Conservation (phyloP, 2,797 vertebrate species). For the Thripadectes ignobilis region DNA sequence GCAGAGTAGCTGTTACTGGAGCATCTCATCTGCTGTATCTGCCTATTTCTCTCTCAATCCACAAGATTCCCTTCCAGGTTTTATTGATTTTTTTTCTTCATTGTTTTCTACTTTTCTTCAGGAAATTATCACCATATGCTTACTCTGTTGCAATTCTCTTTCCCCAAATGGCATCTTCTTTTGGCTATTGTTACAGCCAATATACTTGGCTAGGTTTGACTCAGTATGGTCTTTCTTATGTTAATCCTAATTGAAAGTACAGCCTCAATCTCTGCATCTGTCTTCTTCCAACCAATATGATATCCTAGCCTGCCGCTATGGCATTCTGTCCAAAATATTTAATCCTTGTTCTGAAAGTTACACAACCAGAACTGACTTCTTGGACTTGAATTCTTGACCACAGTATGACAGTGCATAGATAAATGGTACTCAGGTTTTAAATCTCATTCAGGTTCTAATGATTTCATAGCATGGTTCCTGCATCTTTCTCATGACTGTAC, state of each 20-base stretch:
- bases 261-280: slow-evolving; percentile 16
- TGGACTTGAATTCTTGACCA: not conserved
- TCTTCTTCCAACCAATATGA: not conserved
- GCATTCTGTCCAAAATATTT: not conserved
- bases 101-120: slow-evolving; percentile 28
- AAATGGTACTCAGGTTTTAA: not conserved
- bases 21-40: not conserved
- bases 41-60: not conserved
- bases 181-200: not conserved
- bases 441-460: not conserved
- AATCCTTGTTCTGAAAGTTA: not conserved
- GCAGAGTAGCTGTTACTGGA: not conserved
- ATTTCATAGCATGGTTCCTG: not conserved
- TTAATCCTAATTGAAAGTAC: slow-evolving; percentile 17
- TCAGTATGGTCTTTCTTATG: slow-evolving; percentile 4
- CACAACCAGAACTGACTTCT: not conserved
- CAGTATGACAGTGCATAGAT: not conserved
- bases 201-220: not conserved
- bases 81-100: slow-evolving; percentile 30
- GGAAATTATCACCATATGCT: slow-evolving; percentile 52
- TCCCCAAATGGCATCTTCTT: slow-evolving; percentile 10
- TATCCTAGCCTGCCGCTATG: not conserved
- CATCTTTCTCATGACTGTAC: not conserved
- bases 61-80: not conserved
- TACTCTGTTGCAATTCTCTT: not conserved